Base-by-base conservation (phyloP, 2,888 invertebrate genomes). In the Rhingia campestris region DNA sequence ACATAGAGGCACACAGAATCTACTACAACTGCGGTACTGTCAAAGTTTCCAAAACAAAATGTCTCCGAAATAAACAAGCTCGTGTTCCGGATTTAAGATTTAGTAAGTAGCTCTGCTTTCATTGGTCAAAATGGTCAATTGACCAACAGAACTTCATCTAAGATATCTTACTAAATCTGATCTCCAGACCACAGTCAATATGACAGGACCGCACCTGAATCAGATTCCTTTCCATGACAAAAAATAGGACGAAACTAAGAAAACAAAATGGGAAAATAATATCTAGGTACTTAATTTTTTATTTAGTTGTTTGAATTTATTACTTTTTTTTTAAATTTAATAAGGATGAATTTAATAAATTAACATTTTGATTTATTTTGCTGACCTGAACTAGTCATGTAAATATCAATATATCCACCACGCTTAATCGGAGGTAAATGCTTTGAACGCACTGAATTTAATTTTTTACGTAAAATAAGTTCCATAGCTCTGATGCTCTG, bases 381-480 rank as follows among this genome's bases (percentile, higher is more conserved):
- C 94, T 93, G 94, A 96, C 96, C 96, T 96, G 96, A 96, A 92
- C 95, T 95, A 92, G 95, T 96, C 92, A 96, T 94, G 93, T 96
- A 96, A 90, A 96, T 95, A 93, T 96, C 96, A 92, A 95, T 94
- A 92, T 94, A 93, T 92, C 95, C 95, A 91, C 96, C 96, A 91
- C 96, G 93, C 93, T 95, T 95, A 92, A 96, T 94, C 87, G 96
- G 94, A 90, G 96, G 96, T 91, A 96, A 94, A 91, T 95, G 93
- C 93, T 96, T 96, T 91, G 95, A 94, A 91, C 95, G 94, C 91
- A 93, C 93, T 91, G 95, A 94, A 92, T 94, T 94, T 93, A 96
- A 93, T 91, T 94, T 94, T 91, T 94, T 93, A 91, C 93, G 93
- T 92, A 96, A 92, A 91, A 94, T 94, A 91, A 93, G 94, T 94